Evolutionary conservation across 2,797 vertebrate genomes (phyloP), one percentile per base, ranked within the genome.

Genomic region (Sebastiscus albofasciatus): DNA sequence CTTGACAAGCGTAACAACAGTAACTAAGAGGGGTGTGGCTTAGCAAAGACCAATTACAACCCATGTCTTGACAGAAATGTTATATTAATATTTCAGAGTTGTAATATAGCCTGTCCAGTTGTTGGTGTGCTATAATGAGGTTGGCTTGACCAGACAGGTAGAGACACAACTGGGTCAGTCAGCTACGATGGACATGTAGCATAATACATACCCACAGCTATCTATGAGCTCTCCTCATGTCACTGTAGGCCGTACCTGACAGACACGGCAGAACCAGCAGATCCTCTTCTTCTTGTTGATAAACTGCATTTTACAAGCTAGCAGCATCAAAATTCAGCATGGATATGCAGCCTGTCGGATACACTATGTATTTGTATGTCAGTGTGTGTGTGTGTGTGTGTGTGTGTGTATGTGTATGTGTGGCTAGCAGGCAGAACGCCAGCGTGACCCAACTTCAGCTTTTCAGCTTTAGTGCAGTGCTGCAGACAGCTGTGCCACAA

Each of bases 401-500:
- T 20, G 29, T 65, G 36, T 68, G 59, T 46, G 39, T 49, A 3
- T 62, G 67, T 66, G 31, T 59, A 4, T 67, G 46, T 83, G 85
- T 86, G 84, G 80, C 85, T 87, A 83, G 60, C 83, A 82, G 92
- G 90, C 89, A 90, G 75, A 86, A 71, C 75, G 88, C 84, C 86
- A 87, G 81, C 80, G 61, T 93, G 91, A 94, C 86, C 92, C 84
- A 81, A 89, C 90, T 82, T 90, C 83, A 82, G 92, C 92, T 93
- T 90, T 91, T 87, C 90, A 90, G 92, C 93, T 92, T 91, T 88
- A 89, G 90, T 86, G 90, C 89, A 82, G 83, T 27, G 75, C 89
- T 88, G 86, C 79, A 91, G 92, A 93, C 94, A 94, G 93, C 92
- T 94, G 94, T 92, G 91, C 85, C 81, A 91, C 94, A 89, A 92